Conservation (phyloP, 2,797 vertebrate genomes). For the Coreius guichenoti region DNA sequence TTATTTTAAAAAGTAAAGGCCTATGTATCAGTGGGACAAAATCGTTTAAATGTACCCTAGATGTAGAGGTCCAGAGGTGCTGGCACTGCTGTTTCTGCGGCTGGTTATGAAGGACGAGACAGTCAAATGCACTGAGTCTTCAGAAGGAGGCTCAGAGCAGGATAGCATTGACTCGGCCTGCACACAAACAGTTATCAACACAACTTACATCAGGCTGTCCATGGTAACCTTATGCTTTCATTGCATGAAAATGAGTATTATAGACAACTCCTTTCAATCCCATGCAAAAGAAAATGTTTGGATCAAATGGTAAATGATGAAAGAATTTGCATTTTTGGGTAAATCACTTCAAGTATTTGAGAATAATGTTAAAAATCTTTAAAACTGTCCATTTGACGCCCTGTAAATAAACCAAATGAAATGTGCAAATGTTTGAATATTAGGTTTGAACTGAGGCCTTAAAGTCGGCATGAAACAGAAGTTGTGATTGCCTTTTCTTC, state of each 20-base stretch:
- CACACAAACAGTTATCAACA: neutral
- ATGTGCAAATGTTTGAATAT: neutral
- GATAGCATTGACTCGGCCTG: conserved; percentile 60
- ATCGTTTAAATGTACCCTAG: conserved; percentile 54
- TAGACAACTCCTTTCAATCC: neutral
- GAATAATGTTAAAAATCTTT: neutral
- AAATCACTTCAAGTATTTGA: neutral
- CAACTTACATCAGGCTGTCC: neutral
- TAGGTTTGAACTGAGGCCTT: neutral
- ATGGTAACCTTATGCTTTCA: neutral
- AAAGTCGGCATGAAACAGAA: neutral
- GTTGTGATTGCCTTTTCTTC: neutral
- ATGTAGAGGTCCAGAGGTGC: conserved; percentile 54
- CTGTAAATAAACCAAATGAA: neutral
- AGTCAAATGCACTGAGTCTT: conserved; percentile 51
- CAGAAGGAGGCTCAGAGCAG: conserved; percentile 59
- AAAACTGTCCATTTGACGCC: neutral
- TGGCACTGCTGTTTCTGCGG: conserved; percentile 54
- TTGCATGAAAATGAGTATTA: neutral
- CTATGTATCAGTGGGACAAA: neutral
- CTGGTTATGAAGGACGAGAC: conserved; percentile 30
- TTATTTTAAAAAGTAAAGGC: neutral
- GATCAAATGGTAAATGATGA: neutral
- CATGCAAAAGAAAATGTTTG: neutral
- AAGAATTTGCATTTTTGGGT: neutral